Base-by-base conservation (phyloP, 2,888 invertebrate genomes). In the Drosophila flavopinicola region DNA sequence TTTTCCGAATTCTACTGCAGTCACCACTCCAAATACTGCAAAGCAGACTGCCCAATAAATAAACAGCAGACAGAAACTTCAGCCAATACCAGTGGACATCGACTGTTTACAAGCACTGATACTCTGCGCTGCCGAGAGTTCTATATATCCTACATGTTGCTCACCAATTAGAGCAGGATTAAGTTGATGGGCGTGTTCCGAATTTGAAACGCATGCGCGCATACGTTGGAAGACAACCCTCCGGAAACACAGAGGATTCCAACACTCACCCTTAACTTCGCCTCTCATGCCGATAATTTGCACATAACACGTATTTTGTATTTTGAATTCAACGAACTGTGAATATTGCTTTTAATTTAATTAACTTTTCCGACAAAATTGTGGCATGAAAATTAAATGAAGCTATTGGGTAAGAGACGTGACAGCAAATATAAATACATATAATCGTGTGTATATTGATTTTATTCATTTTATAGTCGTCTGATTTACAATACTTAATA, bases 311-410 rank as follows among this genome's bases (percentile, higher is more conserved):
- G 61, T 71, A 76, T 58, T 75, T 74, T 67, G 66, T 74, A 74
- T 67, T 78, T 71, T 52, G 66, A 57, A 78, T 60, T 71, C 76
- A 78, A 66, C 79, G 76, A 78, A 78, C 78, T 78, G 78, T 78
- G 78, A 78, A 78, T 78, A 78, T 78, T 78, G 78, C 78, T 78
- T 78, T 78, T 78, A 78, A 78, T 78, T 78, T 74, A 78, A 78
- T 78, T 78, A 78, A 76, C 79, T 78, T 69, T 59, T 60, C 53
- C 57, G 57, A 49, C 54, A 60, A 68, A 75, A 63, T 74, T 64
- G 51, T 64, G 57, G 60, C 42, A 64, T 64, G 56, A 61, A 72
- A 66, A 78, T 78, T 78, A 60, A 76, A 74, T 76, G 53, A 65
- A 66, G 61, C 29, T 33, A 20, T 56, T 44, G 39, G 37, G 13